phyloP scores from a whole-genome alignment of 2,113 vertebrate species.

The Haemorhous mexicanus region DNA sequence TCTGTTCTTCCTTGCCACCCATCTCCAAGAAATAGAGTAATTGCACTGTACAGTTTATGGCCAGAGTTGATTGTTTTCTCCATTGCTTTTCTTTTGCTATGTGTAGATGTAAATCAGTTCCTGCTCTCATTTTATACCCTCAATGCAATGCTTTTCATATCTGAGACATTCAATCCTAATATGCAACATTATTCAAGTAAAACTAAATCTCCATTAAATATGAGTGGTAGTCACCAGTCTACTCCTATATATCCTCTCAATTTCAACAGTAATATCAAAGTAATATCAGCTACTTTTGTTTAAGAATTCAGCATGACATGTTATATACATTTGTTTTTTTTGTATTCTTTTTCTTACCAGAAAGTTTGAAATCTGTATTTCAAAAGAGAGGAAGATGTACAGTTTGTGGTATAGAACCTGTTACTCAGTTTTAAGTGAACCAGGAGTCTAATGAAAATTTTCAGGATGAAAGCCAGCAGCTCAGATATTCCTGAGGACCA shows the following conservation, averaged over 20 bases:
- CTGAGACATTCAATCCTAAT: constrained; percentile 63
- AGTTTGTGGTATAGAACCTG: background rate
- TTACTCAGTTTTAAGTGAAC: background rate
- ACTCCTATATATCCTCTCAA: constrained; percentile 6
- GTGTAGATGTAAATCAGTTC: constrained; percentile 33
- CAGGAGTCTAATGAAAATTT: background rate
- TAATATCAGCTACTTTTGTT: background rate
- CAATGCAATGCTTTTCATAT: constrained; percentile 54
- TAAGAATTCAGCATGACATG: constrained; percentile 24
- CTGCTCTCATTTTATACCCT: constrained; percentile 18
- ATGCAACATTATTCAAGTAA: constrained; percentile 61
- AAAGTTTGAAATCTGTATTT: constrained; percentile 10
- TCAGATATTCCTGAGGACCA: background rate
- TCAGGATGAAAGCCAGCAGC: constrained; percentile 9
- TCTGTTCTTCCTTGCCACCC: background rate
- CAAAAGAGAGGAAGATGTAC: constrained; percentile 3
- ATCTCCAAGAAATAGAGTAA: constrained; percentile 23
- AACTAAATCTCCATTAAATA: constrained; percentile 51
- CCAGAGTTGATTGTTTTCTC: constrained; percentile 43
- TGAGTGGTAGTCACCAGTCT: constrained; percentile 12
- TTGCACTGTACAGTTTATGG: constrained; percentile 12
- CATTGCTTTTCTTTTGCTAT: constrained; percentile 3
- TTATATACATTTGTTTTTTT: background rate
- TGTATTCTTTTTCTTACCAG: background rate
- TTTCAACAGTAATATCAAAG: constrained; percentile 43